phyloP scores from a whole-genome alignment of 2,888 invertebrate genomes.

The Tipula lateralis region DNA sequence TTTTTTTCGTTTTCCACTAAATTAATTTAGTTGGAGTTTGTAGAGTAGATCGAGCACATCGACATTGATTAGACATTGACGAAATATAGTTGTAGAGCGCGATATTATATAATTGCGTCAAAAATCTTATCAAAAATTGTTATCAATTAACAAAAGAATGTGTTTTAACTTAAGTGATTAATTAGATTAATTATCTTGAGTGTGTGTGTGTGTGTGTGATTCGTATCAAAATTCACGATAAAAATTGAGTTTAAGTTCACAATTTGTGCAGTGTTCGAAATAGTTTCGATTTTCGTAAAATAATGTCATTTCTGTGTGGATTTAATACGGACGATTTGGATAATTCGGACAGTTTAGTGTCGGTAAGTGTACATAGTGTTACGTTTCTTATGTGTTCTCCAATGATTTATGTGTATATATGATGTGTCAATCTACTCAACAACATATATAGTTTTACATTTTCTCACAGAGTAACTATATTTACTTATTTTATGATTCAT shows the following conservation, averaged over 20 bases:
- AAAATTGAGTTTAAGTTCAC: neutral
- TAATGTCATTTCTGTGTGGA: neutral
- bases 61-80: neutral
- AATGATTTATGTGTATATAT: neutral
- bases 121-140: neutral
- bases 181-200: neutral
- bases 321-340: neutral
- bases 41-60: conserved; percentile 1
- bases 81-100: neutral
- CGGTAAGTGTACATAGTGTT: neutral
- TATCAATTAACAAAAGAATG: neutral
- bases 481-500: neutral
- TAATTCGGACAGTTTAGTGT: neutral
- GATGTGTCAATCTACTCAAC: neutral
- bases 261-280: neutral
- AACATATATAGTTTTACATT: neutral
- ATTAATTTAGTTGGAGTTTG: conserved; percentile 2
- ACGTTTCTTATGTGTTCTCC: neutral
- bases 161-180: neutral
- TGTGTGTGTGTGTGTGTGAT: no score
- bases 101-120: neutral
- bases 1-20: neutral
- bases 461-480: neutral
- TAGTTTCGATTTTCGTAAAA: neutral
- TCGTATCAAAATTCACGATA: no score